Conservation (phyloP, 1,140 invertebrate genomes). For the Tetranychus cinnabarinus region DNA sequence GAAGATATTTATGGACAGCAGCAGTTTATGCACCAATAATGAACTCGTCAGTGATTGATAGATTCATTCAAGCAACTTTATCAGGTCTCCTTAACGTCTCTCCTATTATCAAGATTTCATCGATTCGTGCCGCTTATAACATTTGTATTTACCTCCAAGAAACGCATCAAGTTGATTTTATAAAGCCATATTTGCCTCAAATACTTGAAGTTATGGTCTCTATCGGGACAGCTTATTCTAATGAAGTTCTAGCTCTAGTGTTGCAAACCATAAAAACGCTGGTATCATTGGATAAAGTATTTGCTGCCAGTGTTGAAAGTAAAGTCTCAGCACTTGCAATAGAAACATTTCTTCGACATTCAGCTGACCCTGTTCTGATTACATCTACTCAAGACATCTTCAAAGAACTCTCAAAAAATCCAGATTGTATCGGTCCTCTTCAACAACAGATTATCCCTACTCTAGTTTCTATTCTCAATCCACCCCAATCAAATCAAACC, state of each 20-base stretch:
- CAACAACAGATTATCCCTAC: constrained; percentile 45
- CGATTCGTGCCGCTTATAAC: constrained; percentile 23
- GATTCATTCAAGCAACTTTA: constrained; percentile 36
- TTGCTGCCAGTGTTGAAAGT: constrained; percentile 36
- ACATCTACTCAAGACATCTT: constrained; percentile 39
- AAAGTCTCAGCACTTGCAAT: constrained; percentile 44
- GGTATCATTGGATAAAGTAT: constrained; percentile 38
- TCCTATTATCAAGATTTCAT: constrained; percentile 25
- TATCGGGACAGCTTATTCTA: constrained; percentile 27
- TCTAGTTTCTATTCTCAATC: constrained; percentile 36
- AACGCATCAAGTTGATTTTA: constrained; percentile 18
- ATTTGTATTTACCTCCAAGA: constrained; percentile 31
- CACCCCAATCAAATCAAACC: neutral
- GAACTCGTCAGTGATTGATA: constrained; percentile 24
- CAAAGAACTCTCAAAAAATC: constrained; percentile 36
- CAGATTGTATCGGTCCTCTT: constrained; percentile 30
- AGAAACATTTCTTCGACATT: constrained; percentile 42
- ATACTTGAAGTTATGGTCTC: constrained; percentile 28
- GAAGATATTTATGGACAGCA: constrained; percentile 41
- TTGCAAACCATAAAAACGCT: constrained; percentile 40
- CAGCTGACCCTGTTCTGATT: constrained; percentile 36
- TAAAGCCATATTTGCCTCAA: constrained; percentile 26
- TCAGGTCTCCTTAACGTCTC: constrained; percentile 31
- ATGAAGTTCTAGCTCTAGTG: constrained; percentile 35
- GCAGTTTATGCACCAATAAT: constrained; percentile 37